phyloP scores from a whole-genome alignment of 1,140 invertebrate genomes.

The Caenorhabditis remanei region DNA sequence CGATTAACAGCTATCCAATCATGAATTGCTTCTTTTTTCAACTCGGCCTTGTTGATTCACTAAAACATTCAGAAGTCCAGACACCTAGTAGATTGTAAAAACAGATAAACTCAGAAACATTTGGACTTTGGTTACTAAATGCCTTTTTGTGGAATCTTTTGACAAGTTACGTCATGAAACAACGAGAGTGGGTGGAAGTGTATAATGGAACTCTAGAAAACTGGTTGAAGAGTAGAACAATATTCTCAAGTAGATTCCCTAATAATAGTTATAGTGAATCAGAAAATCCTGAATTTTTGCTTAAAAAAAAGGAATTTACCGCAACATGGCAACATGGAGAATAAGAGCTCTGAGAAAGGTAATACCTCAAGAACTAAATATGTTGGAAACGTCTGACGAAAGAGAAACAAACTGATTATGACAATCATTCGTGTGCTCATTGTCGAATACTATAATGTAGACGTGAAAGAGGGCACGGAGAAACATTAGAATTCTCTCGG shows the following conservation, averaged over 20 bases:
- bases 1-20: too few species aligned
- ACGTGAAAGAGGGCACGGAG: constrained; percentile 14
- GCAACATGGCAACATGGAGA: too few species aligned
- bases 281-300: too few species aligned
- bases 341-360: too few species aligned
- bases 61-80: not conserved
- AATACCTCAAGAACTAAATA: too few species aligned
- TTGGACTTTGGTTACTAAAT: constrained; percentile 16
- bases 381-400: not conserved
- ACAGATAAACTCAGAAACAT: not conserved
- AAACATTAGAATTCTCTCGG: constrained; percentile 25
- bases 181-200: not conserved
- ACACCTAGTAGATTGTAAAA: not conserved
- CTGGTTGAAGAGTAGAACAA: too few species aligned
- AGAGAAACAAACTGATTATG: not conserved
- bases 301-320: too few species aligned
- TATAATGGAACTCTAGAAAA: not conserved
- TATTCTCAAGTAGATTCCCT: too few species aligned
- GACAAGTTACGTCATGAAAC: not conserved
- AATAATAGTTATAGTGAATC: too few species aligned
- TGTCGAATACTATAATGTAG: constrained; percentile 14
- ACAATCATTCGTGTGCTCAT: not conserved
- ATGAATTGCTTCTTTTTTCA: too few species aligned
- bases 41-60: too few species aligned
- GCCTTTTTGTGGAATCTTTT: not conserved